Evolutionary conservation across 2,888 invertebrate species (phyloP).

Genomic region (Allacma fusca): DNA sequence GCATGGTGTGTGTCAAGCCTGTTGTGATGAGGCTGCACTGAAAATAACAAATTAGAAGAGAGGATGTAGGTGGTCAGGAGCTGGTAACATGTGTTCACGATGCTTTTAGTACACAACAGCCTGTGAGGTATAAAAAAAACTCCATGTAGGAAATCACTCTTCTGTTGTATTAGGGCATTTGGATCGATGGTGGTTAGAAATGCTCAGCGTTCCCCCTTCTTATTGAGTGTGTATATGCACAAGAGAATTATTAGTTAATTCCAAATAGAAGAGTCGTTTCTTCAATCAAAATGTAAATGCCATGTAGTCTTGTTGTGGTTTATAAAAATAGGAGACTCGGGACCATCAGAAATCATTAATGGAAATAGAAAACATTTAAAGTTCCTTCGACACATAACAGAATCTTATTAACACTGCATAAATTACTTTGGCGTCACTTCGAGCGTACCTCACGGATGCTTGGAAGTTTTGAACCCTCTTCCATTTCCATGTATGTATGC

Average conservation of each 20-base stretch:
- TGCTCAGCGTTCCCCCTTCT: no score
- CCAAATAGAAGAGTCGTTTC: no score
- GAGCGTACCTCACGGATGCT: neutral
- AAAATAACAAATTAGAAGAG: conserved; percentile 13
- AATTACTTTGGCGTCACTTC: conserved; percentile 26
- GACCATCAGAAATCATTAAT: neutral
- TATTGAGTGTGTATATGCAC: no score
- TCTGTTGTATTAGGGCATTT: neutral
- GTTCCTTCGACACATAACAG: neutral
- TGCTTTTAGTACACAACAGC: neutral
- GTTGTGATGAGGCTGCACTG: neutral
- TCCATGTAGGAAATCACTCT: neutral
- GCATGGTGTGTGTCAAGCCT: neutral
- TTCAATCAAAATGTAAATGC: no score
- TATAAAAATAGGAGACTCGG: neutral
- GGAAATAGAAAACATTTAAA: neutral
- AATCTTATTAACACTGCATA: conserved; percentile 40
- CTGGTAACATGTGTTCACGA: neutral
- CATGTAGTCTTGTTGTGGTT: neutral
- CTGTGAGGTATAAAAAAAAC: neutral
- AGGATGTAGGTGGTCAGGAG: conserved; percentile 37
- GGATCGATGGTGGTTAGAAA: neutral
- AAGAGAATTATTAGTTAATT: neutral
- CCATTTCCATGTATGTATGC: no score
- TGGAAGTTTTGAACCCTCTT: no score